Percentiles rank a stretch among this genome's conserved stretches.
phyloP scores from a whole-genome alignment of 2,797 vertebrate genomes.

The Silurus aristotelis region DNA sequence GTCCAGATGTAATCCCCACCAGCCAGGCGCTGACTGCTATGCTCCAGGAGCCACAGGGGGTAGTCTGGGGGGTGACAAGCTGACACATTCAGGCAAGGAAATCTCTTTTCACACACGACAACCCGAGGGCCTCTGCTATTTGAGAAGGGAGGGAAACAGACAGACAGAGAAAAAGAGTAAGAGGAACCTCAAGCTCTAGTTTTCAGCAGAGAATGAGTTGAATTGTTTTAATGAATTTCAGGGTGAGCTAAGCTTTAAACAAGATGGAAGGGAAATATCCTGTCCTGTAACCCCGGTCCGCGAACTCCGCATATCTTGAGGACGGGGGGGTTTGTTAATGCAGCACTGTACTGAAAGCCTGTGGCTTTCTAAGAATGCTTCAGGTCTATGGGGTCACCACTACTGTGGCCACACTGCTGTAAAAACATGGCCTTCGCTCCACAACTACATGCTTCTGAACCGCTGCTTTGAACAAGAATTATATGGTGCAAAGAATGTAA shows the following conservation, averaged over 20 bases:
- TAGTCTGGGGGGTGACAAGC: conserved; percentile 62
- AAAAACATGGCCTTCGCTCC: conserved; percentile 44
- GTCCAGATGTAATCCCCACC: conserved; percentile 70
- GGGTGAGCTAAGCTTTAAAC: background rate
- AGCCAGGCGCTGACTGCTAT: conserved; percentile 54
- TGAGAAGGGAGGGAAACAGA: conserved; percentile 31
- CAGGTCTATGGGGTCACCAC: conserved; percentile 45
- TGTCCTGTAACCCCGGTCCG: too few relatives aligned
- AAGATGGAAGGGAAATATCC: background rate
- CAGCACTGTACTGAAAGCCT: conserved; percentile 25
- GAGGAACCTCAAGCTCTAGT: conserved; percentile 22
- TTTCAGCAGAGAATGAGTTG: conserved; percentile 7
- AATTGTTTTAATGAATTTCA: background rate
- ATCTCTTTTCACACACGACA: conserved; percentile 66
- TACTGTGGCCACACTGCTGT: conserved; percentile 47
- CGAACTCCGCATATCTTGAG: background rate
- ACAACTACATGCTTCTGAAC: background rate
- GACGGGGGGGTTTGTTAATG: conserved; percentile 51
- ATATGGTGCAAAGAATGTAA: conserved; percentile 35
- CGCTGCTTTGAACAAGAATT: conserved; percentile 44
- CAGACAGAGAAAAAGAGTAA: conserved; percentile 15
- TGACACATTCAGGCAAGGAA: conserved; percentile 64
- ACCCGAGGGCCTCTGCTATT: conserved; percentile 43
- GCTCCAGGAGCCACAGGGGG: conserved; percentile 59
- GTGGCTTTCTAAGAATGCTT: conserved; percentile 28